phyloP scores from a whole-genome alignment of 1,140 invertebrate species.

The Thaumetopoea pityocampa region DNA sequence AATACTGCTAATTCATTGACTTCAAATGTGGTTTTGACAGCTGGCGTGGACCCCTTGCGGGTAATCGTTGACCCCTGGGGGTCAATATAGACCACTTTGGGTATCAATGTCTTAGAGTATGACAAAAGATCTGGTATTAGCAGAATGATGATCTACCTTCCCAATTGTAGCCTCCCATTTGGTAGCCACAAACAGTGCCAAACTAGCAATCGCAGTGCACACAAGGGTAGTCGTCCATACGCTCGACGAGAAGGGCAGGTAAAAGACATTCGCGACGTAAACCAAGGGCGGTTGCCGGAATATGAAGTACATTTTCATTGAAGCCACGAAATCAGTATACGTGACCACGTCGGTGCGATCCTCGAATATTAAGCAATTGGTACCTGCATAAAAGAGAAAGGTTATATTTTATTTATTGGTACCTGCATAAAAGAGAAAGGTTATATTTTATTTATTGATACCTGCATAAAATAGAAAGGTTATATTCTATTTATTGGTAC shows the following conservation, averaged over 20 bases:
- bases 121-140: neutral
- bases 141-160: conserved; percentile 14
- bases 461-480: neutral
- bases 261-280: conserved; percentile 79
- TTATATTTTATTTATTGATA: neutral
- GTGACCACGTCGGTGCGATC: conserved; percentile 41
- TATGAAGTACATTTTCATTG: conserved; percentile 70
- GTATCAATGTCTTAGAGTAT: too few relatives aligned
- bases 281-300: conserved; percentile 80
- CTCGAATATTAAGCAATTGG: conserved; percentile 39
- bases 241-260: conserved; percentile 76
- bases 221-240: conserved; percentile 77
- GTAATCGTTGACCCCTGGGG: too few relatives aligned
- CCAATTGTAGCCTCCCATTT: conserved; percentile 33
- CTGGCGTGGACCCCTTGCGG: too few relatives aligned
- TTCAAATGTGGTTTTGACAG: too few relatives aligned
- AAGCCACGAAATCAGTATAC: conserved; percentile 45
- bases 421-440: neutral
- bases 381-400: conserved; percentile 30
- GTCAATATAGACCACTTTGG: too few relatives aligned
- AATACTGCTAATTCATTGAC: too few relatives aligned
- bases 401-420: neutral
- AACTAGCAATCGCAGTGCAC: conserved; percentile 38
- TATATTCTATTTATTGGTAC: too few relatives aligned
- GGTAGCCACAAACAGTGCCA: conserved; percentile 29